Evolutionary conservation across 1,140 invertebrate genomes (phyloP).

Genomic region (Oryctes rhinoceros): DNA sequence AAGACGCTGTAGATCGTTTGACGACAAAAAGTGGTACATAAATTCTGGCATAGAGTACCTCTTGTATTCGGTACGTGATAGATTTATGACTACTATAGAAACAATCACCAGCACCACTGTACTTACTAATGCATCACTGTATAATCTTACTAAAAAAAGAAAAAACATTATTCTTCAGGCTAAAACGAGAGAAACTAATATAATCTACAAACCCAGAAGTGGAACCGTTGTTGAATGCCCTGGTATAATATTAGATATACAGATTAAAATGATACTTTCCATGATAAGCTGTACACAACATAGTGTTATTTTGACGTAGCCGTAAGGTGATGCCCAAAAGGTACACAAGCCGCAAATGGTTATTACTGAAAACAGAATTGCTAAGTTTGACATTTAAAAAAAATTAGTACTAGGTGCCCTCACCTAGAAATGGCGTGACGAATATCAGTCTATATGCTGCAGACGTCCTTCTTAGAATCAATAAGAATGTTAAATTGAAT

Average conservation of each 20-base stretch:
- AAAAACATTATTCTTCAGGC: background rate
- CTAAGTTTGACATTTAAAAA: background rate
- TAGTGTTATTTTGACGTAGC: constrained; percentile 54
- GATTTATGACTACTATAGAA: constrained; percentile 53
- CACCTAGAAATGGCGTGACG: constrained; percentile 55
- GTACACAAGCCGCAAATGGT: constrained; percentile 49
- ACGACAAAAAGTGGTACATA: constrained; percentile 50
- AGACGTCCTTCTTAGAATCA: constrained; percentile 51
- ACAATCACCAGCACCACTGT: constrained; percentile 50
- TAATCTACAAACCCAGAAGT: constrained; percentile 24
- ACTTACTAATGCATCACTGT: constrained; percentile 51
- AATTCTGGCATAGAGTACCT: constrained; percentile 48
- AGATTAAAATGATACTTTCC: constrained; percentile 50
- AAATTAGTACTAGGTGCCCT: background rate
- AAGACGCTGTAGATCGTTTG: constrained; percentile 47
- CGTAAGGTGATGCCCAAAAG: constrained; percentile 56
- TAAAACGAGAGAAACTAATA: background rate
- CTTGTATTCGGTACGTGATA: constrained; percentile 49
- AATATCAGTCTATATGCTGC: constrained; percentile 50
- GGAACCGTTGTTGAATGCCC: constrained; percentile 52
- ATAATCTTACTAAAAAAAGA: constrained; percentile 53
- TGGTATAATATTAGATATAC: constrained; percentile 51
- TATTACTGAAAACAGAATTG: constrained; percentile 52
- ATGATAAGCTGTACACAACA: constrained; percentile 53
- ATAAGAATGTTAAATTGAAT: constrained; percentile 47